Evolutionary conservation across 2,797 vertebrate genomes (phyloP), one percentile per base, ranked within the genome.

Genomic region (Rhyacichthys aspro): DNA sequence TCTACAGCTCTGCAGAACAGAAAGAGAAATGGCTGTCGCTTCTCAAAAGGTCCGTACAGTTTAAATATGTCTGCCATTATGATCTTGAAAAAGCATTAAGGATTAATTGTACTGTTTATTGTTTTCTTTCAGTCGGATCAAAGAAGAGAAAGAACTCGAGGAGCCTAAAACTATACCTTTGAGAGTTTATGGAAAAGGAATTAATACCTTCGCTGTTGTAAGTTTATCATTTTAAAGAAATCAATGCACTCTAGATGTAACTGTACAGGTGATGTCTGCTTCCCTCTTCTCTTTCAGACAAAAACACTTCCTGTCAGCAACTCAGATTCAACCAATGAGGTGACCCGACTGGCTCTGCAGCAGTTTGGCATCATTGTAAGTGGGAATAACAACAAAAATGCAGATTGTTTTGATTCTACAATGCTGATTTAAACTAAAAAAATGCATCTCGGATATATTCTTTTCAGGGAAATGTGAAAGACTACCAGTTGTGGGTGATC

Each of bases 401-500:
- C 19, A 23, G 19, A 23, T 5, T 23, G 19, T 23, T 2, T 23
- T 23, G 5, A 62, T 12, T 36, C 43, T 59, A 1, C n/a, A n/a
- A n/a, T n/a, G n/a, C n/a, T n/a, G n/a, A n/a, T n/a, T n/a, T n/a
- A n/a, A n/a, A n/a, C n/a, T n/a, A n/a, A n/a, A n/a, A n/a, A n/a
- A n/a, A n/a, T n/a, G n/a, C n/a, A n/a, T n/a, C n/a, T n/a, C n/a
- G n/a, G n/a, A n/a, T n/a, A n/a, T n/a, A 50, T 59, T 73, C 60
- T 1, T 9, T 63, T 23, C 90, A 98, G 97, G 95, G 93, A 34
- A 93, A 91, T 55, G 94, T 95, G 66, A 95, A 93, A 80, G 96
- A 96, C 83, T 97, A 94, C 84, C 94, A 96, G 72, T 84, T 98
- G 39, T 98, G 97, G 97, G 95, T 97, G 79, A 93, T 94, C 91